A percentile compares a stretch with the other conserved stretches of the same genome.
Evolutionary conservation across 2,888 invertebrate genomes (phyloP).

Genomic region (Phortica okadai): DNA sequence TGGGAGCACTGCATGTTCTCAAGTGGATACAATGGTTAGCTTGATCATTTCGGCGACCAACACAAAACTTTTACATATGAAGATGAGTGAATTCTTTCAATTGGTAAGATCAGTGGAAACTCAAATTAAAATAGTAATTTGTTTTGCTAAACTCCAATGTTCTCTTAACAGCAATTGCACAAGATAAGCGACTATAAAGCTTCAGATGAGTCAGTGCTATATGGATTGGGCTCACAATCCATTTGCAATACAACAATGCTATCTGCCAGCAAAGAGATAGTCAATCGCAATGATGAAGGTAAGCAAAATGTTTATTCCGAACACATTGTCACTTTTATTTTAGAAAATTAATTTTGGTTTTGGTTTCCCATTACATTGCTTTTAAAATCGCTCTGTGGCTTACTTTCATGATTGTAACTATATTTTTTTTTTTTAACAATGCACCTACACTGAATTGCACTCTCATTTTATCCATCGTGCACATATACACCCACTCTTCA

Average conservation of each 20-base stretch:
- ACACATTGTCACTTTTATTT: not conserved
- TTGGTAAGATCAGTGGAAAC: slow-evolving; percentile 50
- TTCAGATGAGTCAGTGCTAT: slow-evolving; percentile 56
- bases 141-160: not conserved
- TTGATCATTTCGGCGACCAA: slow-evolving; percentile 53
- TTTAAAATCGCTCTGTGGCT: not conserved
- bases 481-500: slow-evolving; percentile 28
- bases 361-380: not conserved
- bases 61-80: slow-evolving; percentile 64
- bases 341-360: not conserved
- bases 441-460: slow-evolving; percentile 32
- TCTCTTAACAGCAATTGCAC: slow-evolving; percentile 39
- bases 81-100: slow-evolving; percentile 65
- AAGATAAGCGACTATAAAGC: slow-evolving; percentile 58
- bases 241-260: slow-evolving; percentile 46
- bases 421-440: not conserved
- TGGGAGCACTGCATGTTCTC: slow-evolving; percentile 48
- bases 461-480: slow-evolving; percentile 1
- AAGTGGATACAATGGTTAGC: slow-evolving; percentile 53
- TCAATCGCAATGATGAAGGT: slow-evolving; percentile 66
- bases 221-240: slow-evolving; percentile 49
- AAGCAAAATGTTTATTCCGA: not conserved
- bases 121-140: too few species aligned
- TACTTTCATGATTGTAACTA: not conserved
- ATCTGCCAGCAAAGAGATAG: slow-evolving; percentile 4